These are phyloP conservation scores for Eristalis intricaria DNA, from an alignment of 2,888 invertebrate species.

Conservation along the genomic window DNA sequence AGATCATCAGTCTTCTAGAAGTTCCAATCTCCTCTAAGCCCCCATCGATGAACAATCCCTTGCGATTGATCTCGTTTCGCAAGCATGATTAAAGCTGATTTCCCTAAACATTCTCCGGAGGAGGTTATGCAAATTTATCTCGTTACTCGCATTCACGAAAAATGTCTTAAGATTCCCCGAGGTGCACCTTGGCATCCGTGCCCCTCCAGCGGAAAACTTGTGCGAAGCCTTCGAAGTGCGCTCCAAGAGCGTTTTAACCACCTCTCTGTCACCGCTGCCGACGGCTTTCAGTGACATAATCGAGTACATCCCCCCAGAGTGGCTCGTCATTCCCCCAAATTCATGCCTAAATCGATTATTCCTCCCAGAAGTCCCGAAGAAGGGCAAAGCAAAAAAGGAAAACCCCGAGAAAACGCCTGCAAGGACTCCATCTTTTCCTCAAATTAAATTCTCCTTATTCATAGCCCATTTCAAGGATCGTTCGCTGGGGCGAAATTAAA, in stretches of 20 bases:
- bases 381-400: background rate
- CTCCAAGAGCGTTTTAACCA: conserved; percentile 2
- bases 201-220: background rate
- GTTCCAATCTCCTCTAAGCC: background rate
- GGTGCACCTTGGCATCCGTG: background rate
- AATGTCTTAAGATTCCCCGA: background rate
- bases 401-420: background rate
- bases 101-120: background rate
- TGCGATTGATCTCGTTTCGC: background rate
- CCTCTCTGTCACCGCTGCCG: background rate
- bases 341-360: conserved; percentile 47
- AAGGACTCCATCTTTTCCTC: conserved; percentile 43
- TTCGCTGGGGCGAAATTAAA: conserved; percentile 56
- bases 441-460: conserved; percentile 70
- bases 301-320: conserved; percentile 18
- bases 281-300: conserved; percentile 20
- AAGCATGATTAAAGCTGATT: background rate
- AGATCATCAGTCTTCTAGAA: too few species aligned
- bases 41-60: background rate
- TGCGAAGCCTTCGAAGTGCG: conserved; percentile 1
- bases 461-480: conserved; percentile 66
- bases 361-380: conserved; percentile 1
- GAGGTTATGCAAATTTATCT: background rate
- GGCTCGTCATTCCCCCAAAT: conserved; percentile 20
- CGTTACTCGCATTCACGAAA: background rate